Evolutionary conservation across 2,888 invertebrate species (phyloP).

Genomic region (Stenodera caucasica): DNA sequence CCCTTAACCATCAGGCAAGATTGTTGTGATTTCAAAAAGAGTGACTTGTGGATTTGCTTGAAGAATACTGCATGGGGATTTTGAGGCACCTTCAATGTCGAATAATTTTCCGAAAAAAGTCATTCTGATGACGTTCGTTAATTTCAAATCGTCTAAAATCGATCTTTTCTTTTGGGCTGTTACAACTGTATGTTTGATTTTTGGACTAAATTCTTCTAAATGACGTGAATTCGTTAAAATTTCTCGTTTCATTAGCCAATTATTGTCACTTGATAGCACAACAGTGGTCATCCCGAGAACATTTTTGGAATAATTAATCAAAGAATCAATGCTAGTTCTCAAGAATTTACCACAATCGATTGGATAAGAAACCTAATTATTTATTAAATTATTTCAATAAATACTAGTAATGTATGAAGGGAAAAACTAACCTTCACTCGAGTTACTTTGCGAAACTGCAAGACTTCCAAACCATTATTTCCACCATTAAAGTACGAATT

Average conservation of each 20-base stretch:
- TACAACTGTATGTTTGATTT: slow-evolving; percentile 8
- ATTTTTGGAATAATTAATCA: slow-evolving; percentile 43
- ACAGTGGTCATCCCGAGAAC: slow-evolving; percentile 45
- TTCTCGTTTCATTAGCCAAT: not conserved
- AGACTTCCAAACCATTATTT: slow-evolving; percentile 29
- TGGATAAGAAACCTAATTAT: not conserved
- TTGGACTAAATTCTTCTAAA: not conserved
- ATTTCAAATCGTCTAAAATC: slow-evolving; percentile 19
- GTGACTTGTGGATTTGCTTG: too few relatives aligned
- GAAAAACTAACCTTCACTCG: slow-evolving; percentile 29
- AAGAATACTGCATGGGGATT: too few relatives aligned
- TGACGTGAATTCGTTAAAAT: not conserved
- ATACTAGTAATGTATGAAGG: too few relatives aligned
- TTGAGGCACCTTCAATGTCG: slow-evolving; percentile 20
- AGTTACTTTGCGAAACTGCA: slow-evolving; percentile 33
- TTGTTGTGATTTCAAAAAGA: too few relatives aligned
- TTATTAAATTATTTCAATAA: not conserved
- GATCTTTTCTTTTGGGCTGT: slow-evolving; percentile 13
- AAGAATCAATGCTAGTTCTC: slow-evolving; percentile 34
- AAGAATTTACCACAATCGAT: slow-evolving; percentile 39
- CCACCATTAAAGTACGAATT: slow-evolving; percentile 18
- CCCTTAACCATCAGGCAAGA: too few relatives aligned
- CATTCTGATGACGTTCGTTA: slow-evolving; percentile 37
- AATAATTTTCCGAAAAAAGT: slow-evolving; percentile 43
- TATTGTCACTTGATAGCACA: slow-evolving; percentile 14